Conservation (phyloP, 2,888 invertebrate genomes). For the Dioctria rufipes region DNA sequence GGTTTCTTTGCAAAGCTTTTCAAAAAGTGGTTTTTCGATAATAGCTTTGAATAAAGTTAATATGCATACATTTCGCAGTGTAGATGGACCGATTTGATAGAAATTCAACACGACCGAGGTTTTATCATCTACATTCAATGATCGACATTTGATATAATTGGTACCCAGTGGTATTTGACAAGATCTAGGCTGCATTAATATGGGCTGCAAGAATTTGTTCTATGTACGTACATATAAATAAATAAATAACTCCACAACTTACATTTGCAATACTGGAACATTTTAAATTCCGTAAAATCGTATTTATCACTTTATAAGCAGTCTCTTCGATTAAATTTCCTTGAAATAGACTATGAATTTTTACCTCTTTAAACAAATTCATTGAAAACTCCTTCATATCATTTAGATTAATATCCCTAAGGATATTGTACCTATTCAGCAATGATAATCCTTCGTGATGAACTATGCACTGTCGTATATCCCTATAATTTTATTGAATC, state of each 20-base stretch:
- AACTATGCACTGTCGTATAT: slow-evolving; percentile 79
- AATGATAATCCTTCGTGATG: slow-evolving; percentile 79
- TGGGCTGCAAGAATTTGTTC: slow-evolving; percentile 55
- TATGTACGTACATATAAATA: neutral
- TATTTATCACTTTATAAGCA: slow-evolving; percentile 76
- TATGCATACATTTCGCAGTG: slow-evolving; percentile 76
- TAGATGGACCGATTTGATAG: slow-evolving; percentile 83
- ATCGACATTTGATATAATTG: slow-evolving; percentile 77
- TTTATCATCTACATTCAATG: slow-evolving; percentile 81
- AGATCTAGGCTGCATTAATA: slow-evolving; percentile 74
- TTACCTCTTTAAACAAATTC: slow-evolving; percentile 76
- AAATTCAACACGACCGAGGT: slow-evolving; percentile 90
- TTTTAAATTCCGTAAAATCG: slow-evolving; percentile 74
- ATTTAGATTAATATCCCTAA: slow-evolving; percentile 74
- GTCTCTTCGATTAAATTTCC: slow-evolving; percentile 82
- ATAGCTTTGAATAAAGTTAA: slow-evolving; percentile 86
- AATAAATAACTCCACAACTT: slow-evolving; percentile 49
- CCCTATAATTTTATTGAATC: slow-evolving; percentile 71
- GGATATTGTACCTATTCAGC: slow-evolving; percentile 77
- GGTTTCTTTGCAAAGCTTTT: slow-evolving; percentile 87
- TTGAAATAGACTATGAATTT: slow-evolving; percentile 83
- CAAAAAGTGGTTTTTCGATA: slow-evolving; percentile 91
- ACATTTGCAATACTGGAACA: slow-evolving; percentile 70
- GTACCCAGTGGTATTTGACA: slow-evolving; percentile 79
- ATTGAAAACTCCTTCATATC: slow-evolving; percentile 77